Evolutionary conservation across 2,888 invertebrate genomes (phyloP).

Genomic region (Noctua comes): DNA sequence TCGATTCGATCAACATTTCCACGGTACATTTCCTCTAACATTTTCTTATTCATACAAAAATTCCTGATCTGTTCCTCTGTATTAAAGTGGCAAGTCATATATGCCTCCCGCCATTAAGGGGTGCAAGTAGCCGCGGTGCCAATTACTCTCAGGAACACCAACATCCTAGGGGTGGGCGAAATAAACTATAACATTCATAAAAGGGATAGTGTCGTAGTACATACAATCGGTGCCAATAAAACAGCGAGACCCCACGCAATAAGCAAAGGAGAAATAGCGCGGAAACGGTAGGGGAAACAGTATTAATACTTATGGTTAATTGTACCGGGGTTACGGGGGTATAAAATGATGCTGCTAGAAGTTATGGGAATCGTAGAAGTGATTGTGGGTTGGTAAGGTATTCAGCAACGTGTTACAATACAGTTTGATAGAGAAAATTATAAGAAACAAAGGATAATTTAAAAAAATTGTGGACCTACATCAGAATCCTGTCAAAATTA

Average conservation of each 20-base stretch:
- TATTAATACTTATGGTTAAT: slow-evolving; percentile 90
- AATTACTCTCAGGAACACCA: slow-evolving; percentile 76
- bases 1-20: slow-evolving; percentile 16
- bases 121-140: slow-evolving; percentile 67
- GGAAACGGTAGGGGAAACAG: slow-evolving; percentile 89
- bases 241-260: slow-evolving; percentile 86
- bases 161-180: slow-evolving; percentile 75
- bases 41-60: slow-evolving; percentile 56
- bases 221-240: slow-evolving; percentile 89
- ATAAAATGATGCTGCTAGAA: slow-evolving; percentile 77
- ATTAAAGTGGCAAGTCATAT: slow-evolving; percentile 66
- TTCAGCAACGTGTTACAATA: neutral
- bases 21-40: slow-evolving; percentile 20
- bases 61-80: slow-evolving; percentile 59
- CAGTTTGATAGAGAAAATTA: neutral
- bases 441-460: neutral
- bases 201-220: slow-evolving; percentile 86
- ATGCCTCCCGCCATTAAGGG: slow-evolving; percentile 59
- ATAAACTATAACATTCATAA: slow-evolving; percentile 87
- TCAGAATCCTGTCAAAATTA: neutral
- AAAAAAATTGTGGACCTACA: neutral
- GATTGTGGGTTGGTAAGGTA: neutral
- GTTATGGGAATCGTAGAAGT: slow-evolving; percentile 29
- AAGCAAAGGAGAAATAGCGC: slow-evolving; percentile 87
- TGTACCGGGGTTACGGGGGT: slow-evolving; percentile 77